These are phyloP conservation scores for Hydrolagus affinis DNA, from an alignment of 2,113 vertebrate species.

Conservation along the genomic window DNA sequence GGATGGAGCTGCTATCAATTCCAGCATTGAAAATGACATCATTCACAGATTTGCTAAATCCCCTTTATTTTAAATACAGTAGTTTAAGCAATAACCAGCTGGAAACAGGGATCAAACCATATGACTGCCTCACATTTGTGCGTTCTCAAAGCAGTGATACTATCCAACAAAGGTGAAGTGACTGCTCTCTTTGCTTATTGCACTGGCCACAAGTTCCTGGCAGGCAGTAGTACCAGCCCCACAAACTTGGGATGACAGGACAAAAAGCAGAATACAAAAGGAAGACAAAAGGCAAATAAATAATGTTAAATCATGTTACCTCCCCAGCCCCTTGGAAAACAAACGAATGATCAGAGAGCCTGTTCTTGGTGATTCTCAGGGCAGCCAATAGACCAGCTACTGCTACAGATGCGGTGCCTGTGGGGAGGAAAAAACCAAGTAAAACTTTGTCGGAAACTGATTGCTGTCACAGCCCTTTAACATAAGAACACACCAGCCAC, in stretches of 20 bases:
- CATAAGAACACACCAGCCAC: background rate
- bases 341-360: slow-evolving; percentile 79
- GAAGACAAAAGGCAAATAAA: background rate
- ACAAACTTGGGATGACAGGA: background rate
- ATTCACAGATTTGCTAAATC: too few relatives aligned
- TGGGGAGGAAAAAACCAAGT: slow-evolving; percentile 34
- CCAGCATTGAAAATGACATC: too few relatives aligned
- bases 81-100: background rate
- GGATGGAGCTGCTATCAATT: too few relatives aligned
- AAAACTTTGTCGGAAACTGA: background rate
- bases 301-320: slow-evolving; percentile 53
- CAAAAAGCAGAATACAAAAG: background rate
- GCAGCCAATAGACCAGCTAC: slow-evolving; percentile 83
- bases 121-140: background rate
- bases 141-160: background rate
- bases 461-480: background rate
- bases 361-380: slow-evolving; percentile 83
- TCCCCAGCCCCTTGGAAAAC: slow-evolving; percentile 96
- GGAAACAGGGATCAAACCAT: background rate
- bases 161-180: too few relatives aligned
- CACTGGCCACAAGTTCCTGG: background rate
- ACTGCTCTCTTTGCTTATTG: background rate
- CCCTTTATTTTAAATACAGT: too few relatives aligned
- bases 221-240: background rate
- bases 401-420: slow-evolving; percentile 90